These are phyloP conservation scores for Panopea generosa DNA, from an alignment of 2,888 invertebrate species.

Conservation along the genomic window DNA sequence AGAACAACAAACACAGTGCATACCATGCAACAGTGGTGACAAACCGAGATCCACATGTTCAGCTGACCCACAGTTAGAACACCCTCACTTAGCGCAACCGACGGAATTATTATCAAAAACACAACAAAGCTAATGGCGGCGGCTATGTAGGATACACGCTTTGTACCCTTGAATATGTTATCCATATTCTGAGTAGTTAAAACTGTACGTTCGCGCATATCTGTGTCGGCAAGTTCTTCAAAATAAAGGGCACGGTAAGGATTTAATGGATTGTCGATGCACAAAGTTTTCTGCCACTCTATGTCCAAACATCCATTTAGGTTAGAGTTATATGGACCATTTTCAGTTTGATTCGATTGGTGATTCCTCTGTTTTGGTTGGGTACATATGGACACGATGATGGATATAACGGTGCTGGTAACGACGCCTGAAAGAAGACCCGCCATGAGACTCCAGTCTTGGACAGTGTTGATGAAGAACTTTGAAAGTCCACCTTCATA, in stretches of 20 bases:
- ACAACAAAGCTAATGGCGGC: constrained; percentile 26
- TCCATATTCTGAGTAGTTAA: constrained; percentile 46
- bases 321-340: not conserved
- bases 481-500: constrained; percentile 72
- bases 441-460: constrained; percentile 75
- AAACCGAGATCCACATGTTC: constrained; percentile 38
- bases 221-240: constrained; percentile 66
- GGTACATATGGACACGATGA: constrained; percentile 71
- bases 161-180: constrained; percentile 26
- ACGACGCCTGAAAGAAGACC: constrained; percentile 70
- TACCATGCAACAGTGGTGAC: constrained; percentile 54
- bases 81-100: constrained; percentile 33
- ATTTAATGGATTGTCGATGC: constrained; percentile 76
- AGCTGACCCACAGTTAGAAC: constrained; percentile 36
- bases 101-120: constrained; percentile 46
- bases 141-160: constrained; percentile 25
- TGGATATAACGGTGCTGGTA: constrained; percentile 68
- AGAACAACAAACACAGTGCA: constrained; percentile 51
- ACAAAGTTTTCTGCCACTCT: constrained; percentile 75
- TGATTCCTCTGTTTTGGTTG: too few species aligned
- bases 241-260: constrained; percentile 69
- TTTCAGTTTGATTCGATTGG: too few species aligned
- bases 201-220: constrained; percentile 25
- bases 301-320: constrained; percentile 9
- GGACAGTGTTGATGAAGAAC: constrained; percentile 73